Conservation (phyloP, 1,140 invertebrate species). For the Fragariocoptes setiger region DNA sequence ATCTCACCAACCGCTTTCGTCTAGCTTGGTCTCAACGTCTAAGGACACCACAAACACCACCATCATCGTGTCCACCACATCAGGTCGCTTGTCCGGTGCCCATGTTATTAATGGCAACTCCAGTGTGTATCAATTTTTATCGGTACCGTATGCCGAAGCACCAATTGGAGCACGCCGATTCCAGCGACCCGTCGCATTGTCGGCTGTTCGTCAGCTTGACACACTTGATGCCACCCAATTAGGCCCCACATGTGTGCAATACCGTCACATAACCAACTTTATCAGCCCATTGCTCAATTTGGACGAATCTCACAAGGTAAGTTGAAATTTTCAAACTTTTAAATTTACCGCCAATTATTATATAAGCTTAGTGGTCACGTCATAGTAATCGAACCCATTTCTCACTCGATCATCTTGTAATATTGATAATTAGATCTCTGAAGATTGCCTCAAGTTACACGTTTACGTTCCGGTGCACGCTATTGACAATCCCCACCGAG, state of each 20-base stretch:
- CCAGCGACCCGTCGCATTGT: neutral
- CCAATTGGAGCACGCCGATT: slow-evolving; percentile 12
- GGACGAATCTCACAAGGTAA: slow-evolving; percentile 5
- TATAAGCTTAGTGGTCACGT: neutral
- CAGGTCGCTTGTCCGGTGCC: slow-evolving; percentile 1
- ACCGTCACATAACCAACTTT: slow-evolving; percentile 9
- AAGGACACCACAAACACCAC: neutral
- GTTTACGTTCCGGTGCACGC: slow-evolving; percentile 11
- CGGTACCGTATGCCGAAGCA: slow-evolving; percentile 14
- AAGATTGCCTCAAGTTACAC: slow-evolving; percentile 14
- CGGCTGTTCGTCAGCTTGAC: neutral
- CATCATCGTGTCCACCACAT: slow-evolving; percentile 2
- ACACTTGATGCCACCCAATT: slow-evolving; percentile 5
- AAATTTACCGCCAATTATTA: neutral
- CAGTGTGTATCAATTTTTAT: slow-evolving; percentile 7
- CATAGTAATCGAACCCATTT: neutral
- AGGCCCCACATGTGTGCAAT: slow-evolving; percentile 12
- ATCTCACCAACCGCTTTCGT: no score
- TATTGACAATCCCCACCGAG: neutral
- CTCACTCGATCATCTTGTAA: neutral
- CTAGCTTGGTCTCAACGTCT: no score
- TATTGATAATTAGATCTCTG: slow-evolving; percentile 5
- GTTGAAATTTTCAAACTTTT: neutral
- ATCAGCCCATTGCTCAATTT: slow-evolving; percentile 10
- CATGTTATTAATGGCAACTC: neutral